Evolutionary conservation across 2,797 vertebrate genomes (phyloP).

Genomic region (Peromyscus melanophrys): DNA sequence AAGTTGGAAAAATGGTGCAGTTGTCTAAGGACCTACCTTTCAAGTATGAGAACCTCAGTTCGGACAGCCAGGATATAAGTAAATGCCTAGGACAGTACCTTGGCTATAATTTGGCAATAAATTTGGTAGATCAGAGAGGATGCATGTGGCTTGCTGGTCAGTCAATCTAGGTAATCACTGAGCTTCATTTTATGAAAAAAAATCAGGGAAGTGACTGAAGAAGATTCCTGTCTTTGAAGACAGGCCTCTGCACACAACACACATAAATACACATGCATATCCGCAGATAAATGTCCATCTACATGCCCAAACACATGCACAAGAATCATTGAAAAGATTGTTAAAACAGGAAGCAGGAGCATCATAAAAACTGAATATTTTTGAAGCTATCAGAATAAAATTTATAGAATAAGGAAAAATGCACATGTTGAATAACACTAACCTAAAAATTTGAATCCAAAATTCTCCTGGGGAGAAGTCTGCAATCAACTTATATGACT

Average conservation of each 20-base stretch:
- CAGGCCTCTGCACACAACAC: not conserved
- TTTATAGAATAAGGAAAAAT: not conserved
- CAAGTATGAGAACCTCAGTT: not conserved
- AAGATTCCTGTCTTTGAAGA: not conserved
- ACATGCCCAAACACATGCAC: not conserved
- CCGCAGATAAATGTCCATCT: not conserved
- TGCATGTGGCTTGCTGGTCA: not conserved
- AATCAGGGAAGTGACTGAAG: not conserved
- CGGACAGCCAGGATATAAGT: not conserved
- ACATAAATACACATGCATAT: not conserved
- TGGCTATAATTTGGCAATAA: too few relatives aligned
- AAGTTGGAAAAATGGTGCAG: not conserved
- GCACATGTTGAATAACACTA: not conserved
- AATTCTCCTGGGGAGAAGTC: not conserved
- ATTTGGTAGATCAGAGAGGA: not conserved
- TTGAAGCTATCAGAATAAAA: not conserved
- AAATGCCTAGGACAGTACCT: not conserved
- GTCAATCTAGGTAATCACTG: not conserved
- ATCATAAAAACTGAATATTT: not conserved
- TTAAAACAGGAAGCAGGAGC: not conserved
- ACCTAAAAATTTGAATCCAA: not conserved
- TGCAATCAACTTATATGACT: not conserved
- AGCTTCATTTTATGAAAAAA: not conserved
- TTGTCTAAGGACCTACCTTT: not conserved
- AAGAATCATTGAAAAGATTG: not conserved